Evolutionary conservation across 2,888 invertebrate species (phyloP).

Genomic region (Sussaba pulchella): DNA sequence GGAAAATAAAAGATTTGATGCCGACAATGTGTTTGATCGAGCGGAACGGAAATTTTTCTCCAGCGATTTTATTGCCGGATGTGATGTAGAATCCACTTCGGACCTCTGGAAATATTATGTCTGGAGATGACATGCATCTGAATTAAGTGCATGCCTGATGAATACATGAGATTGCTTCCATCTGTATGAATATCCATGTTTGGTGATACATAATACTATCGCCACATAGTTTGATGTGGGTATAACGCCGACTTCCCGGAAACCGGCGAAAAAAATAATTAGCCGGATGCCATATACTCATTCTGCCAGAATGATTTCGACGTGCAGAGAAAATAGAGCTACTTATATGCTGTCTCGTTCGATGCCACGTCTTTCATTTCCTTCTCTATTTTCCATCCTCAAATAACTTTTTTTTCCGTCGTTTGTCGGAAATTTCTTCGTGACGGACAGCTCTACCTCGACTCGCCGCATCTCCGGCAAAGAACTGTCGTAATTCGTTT

Average conservation of each 20-base stretch:
- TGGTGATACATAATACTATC: too few species aligned
- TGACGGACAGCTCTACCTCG: constrained; percentile 51
- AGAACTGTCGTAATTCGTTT: constrained; percentile 79
- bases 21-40: too few species aligned
- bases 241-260: too few species aligned
- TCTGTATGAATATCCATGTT: constrained; percentile 13
- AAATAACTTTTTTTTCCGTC: constrained; percentile 64
- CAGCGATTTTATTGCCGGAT: too few species aligned
- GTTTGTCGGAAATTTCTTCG: constrained; percentile 19
- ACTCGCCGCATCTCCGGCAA: constrained; percentile 69
- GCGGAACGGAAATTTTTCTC: too few species aligned
- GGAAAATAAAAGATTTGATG: too few species aligned
- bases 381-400: constrained; percentile 30
- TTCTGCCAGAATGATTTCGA: constrained; percentile 36
- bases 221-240: too few species aligned
- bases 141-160: constrained; percentile 29
- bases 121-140: neutral
- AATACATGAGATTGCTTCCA: constrained; percentile 38
- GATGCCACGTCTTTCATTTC: constrained; percentile 5
- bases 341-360: constrained; percentile 28
- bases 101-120: constrained; percentile 19
- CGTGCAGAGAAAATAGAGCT: constrained; percentile 11
- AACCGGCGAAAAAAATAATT: constrained; percentile 55
- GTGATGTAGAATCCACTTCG: neutral
- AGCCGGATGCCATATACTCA: constrained; percentile 6